These are phyloP conservation scores for Poecilobothrus nobilitatus DNA, from an alignment of 2,888 invertebrate genomes.

Conservation along the genomic window DNA sequence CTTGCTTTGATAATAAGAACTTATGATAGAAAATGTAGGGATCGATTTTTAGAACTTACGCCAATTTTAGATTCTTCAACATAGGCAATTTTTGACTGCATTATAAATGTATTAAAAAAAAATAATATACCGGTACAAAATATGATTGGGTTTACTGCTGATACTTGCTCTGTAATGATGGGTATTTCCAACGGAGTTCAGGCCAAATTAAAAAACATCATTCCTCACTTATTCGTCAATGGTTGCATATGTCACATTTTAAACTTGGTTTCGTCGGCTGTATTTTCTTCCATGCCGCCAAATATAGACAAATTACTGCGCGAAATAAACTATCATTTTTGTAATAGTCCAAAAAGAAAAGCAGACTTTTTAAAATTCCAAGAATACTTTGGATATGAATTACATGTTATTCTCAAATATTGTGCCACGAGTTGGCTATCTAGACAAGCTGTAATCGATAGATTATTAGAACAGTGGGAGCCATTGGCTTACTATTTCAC, in stretches of 20 bases:
- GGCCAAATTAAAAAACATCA: constrained; percentile 17
- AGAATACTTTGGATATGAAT: constrained; percentile 19
- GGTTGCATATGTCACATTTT: no score
- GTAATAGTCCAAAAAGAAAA: constrained; percentile 17
- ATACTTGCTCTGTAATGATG: constrained; percentile 20
- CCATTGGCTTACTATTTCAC: no score
- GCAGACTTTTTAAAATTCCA: constrained; percentile 19
- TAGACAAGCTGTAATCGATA: not conserved
- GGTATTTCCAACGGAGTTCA: constrained; percentile 19
- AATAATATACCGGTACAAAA: constrained; percentile 6
- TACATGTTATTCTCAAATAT: constrained; percentile 18
- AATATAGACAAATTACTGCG: constrained; percentile 9
- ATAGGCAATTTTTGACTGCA: not conserved
- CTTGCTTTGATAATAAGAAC: not conserved
- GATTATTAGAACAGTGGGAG: no score
- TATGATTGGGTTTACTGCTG: constrained; percentile 15
- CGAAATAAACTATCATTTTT: constrained; percentile 15
- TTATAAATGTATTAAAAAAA: constrained; percentile 10
- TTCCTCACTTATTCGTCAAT: no score
- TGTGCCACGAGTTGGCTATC: constrained; percentile 15
- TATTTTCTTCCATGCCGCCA: constrained; percentile 2
- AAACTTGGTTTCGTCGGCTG: no score
- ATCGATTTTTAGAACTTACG: constrained; percentile 9
- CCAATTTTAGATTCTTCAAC: constrained; percentile 11
- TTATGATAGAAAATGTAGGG: constrained; percentile 2